Evolutionary conservation across 2,888 invertebrate species (phyloP).

Genomic region (Cerastis leucographa): DNA sequence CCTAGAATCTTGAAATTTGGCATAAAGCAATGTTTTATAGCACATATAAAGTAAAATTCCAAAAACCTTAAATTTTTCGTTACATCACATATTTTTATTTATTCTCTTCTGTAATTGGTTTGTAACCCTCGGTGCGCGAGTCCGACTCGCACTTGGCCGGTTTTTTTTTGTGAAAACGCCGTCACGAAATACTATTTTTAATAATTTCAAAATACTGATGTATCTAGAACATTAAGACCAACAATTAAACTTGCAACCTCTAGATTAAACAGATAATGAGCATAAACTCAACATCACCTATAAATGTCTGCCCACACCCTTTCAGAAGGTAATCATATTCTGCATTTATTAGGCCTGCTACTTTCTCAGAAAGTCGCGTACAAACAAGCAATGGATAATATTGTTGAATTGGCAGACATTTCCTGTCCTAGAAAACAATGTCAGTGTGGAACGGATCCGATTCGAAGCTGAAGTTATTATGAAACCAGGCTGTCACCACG

Average conservation of each 20-base stretch:
- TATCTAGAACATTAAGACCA: background rate
- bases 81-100: no score
- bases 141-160: no score
- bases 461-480: background rate
- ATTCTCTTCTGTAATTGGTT: no score
- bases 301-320: conserved; percentile 16
- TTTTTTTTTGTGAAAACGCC: no score
- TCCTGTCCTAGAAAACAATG: conserved; percentile 13
- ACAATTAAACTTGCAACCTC: background rate
- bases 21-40: no score
- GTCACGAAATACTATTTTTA: no score
- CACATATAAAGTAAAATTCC: no score
- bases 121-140: no score
- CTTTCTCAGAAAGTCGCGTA: conserved; percentile 7
- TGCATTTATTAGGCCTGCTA: background rate
- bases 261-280: background rate
- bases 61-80: no score
- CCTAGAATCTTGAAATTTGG: no score
- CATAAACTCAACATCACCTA: background rate
- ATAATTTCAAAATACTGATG: no score
- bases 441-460: background rate
- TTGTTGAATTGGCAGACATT: background rate
- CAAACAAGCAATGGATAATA: background rate
- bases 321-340: conserved; percentile 8
- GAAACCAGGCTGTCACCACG: background rate